Percentiles rank a stretch among this genome's conserved stretches.
Evolutionary conservation across 2,797 vertebrate species (phyloP).

Genomic region (Lemur catta): DNA sequence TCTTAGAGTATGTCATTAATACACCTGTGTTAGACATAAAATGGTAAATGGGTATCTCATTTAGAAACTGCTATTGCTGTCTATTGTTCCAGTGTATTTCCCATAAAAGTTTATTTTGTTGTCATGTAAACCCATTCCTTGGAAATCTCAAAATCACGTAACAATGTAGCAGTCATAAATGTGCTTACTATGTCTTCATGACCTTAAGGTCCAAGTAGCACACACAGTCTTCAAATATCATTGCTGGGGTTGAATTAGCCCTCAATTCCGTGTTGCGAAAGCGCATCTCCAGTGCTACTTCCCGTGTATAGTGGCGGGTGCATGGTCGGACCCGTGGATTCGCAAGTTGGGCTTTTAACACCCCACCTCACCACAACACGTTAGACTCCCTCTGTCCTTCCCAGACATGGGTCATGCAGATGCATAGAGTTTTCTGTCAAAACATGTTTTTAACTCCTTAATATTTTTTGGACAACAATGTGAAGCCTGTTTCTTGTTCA

Average conservation of each 20-base stretch:
- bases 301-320: rapidly evolving
- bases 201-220: not conserved
- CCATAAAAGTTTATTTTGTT: not conserved
- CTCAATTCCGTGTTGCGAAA: not conserved
- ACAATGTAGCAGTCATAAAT: not conserved
- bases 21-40: too few relatives aligned
- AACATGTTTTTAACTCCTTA: not conserved
- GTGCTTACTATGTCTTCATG: not conserved
- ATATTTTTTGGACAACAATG: not conserved
- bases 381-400: not conserved
- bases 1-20: not conserved
- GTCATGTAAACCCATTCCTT: not conserved
- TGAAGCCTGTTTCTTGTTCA: not conserved
- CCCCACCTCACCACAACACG: not conserved
- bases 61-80: not conserved
- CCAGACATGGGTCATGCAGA: not conserved
- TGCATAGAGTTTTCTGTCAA: not conserved
- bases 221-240: not conserved
- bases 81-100: not conserved
- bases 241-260: not conserved
- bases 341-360: not conserved
- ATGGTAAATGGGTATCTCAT: not conserved
- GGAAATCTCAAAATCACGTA: not conserved
- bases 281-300: too few relatives aligned
- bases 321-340: not conserved